Percentiles rank a stretch among this genome's conserved stretches.
phyloP scores from a whole-genome alignment of 2,888 invertebrate genomes.

The Spodoptera littoralis region DNA sequence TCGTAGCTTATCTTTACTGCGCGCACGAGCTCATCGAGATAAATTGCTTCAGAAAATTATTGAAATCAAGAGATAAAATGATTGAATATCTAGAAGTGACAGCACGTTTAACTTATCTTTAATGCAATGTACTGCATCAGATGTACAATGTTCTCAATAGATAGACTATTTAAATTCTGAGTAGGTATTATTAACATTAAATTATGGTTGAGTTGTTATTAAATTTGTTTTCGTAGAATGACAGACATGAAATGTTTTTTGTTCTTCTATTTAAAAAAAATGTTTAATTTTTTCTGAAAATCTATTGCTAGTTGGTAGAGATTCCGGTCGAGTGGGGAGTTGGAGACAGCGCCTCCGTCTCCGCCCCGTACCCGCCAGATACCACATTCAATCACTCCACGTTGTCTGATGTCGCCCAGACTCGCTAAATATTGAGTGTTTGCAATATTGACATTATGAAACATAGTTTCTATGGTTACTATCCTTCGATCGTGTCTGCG shows the following conservation, averaged over 20 bases:
- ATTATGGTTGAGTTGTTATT: no score
- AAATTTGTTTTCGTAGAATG: no score
- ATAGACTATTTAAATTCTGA: not conserved
- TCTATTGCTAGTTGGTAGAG: slow-evolving; percentile 64
- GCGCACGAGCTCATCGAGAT: slow-evolving; percentile 5
- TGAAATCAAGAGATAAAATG: slow-evolving; percentile 7
- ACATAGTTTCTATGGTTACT: not conserved
- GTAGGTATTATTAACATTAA: no score
- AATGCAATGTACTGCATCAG: not conserved
- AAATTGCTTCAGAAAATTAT: slow-evolving; percentile 8
- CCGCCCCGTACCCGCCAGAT: slow-evolving; percentile 67
- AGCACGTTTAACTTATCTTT: not conserved
- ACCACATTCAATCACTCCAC: slow-evolving; percentile 72
- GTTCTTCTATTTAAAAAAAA: slow-evolving; percentile 16
- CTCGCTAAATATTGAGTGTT: slow-evolving; percentile 63
- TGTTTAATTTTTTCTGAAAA: slow-evolving; percentile 57
- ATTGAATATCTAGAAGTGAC: slow-evolving; percentile 17
- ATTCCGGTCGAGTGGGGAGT: slow-evolving; percentile 58
- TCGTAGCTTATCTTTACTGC: slow-evolving; percentile 22
- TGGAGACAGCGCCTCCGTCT: slow-evolving; percentile 73
- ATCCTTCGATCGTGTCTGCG: slow-evolving; percentile 16
- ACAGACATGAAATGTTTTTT: not conserved
- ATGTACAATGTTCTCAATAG: slow-evolving; percentile 1
- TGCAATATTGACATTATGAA: slow-evolving; percentile 31
- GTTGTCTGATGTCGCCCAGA: slow-evolving; percentile 69